Conservation (phyloP, 2,113 vertebrate species). For the Camelus bactrianus region DNA sequence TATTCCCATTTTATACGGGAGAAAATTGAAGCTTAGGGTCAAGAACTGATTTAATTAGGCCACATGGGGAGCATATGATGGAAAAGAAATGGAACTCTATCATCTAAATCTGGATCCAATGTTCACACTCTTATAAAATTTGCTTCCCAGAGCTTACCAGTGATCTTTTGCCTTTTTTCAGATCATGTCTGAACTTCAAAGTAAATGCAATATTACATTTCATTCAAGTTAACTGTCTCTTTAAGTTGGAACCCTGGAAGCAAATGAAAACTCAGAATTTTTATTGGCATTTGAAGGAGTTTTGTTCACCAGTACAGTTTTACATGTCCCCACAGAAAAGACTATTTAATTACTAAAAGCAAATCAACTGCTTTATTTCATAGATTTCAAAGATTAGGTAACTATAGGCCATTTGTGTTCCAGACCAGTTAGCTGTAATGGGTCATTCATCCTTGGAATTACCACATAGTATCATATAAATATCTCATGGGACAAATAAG, state of each 20-base stretch:
- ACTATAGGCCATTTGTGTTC: not conserved
- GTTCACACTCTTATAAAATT: not conserved
- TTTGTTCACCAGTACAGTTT: not conserved
- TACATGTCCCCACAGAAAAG: not conserved
- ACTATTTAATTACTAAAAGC: not conserved
- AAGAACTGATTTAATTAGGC: not conserved
- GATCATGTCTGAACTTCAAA: not conserved
- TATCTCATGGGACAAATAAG: not conserved
- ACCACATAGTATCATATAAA: not conserved
- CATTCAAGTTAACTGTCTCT: not conserved
- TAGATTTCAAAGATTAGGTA: not conserved
- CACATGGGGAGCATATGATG: too few relatives aligned
- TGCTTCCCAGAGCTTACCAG: not conserved
- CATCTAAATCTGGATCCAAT: accelerated
- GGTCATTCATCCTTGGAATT: not conserved
- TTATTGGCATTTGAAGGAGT: not conserved
- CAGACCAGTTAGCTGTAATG: not conserved
- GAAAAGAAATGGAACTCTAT: accelerated
- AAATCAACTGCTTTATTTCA: not conserved
- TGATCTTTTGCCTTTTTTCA: not conserved
- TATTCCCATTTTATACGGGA: not conserved
- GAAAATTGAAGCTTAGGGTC: not conserved
- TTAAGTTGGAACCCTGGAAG: not conserved
- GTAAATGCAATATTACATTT: not conserved
- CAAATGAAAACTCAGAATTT: not conserved